Conservation (phyloP, 2,113 vertebrate genomes). For the Anthoscopus minutus region DNA sequence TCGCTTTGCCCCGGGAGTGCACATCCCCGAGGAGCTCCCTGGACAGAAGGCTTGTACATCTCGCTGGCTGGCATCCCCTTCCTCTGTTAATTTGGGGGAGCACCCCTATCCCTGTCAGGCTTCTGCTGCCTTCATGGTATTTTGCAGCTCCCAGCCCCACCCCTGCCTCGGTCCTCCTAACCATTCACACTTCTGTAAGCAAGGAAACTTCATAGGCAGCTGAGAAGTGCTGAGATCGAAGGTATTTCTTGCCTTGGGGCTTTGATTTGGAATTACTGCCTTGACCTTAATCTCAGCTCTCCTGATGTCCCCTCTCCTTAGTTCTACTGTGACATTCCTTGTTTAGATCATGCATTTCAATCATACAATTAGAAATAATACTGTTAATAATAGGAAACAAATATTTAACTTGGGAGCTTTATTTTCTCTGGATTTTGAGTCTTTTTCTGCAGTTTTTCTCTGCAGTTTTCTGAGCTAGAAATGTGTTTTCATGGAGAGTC, state of each 20-base stretch:
- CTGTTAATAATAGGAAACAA: background rate
- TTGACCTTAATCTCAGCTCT: background rate
- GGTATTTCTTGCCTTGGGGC: background rate
- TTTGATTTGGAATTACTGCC: background rate
- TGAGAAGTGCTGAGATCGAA: background rate
- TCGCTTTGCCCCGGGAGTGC: background rate
- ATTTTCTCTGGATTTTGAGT: background rate
- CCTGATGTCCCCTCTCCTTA: background rate
- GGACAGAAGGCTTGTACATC: background rate
- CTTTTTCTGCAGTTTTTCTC: background rate
- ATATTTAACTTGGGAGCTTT: background rate
- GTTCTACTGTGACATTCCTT: background rate
- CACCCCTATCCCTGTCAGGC: background rate
- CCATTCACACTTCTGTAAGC: background rate
- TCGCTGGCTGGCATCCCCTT: fast-evolving
- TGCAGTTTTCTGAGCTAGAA: background rate
- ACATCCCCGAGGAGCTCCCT: background rate
- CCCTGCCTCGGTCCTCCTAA: background rate
- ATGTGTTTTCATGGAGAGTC: background rate
- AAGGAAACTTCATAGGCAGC: background rate
- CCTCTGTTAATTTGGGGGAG: background rate
- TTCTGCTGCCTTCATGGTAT: background rate
- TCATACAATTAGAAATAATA: background rate
- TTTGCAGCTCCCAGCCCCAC: background rate
- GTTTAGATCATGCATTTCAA: background rate